A percentile compares a stretch with the other conserved stretches of the same genome.
Evolutionary conservation across 2,797 vertebrate species (phyloP).

Genomic region (Bucorvus abyssinicus): DNA sequence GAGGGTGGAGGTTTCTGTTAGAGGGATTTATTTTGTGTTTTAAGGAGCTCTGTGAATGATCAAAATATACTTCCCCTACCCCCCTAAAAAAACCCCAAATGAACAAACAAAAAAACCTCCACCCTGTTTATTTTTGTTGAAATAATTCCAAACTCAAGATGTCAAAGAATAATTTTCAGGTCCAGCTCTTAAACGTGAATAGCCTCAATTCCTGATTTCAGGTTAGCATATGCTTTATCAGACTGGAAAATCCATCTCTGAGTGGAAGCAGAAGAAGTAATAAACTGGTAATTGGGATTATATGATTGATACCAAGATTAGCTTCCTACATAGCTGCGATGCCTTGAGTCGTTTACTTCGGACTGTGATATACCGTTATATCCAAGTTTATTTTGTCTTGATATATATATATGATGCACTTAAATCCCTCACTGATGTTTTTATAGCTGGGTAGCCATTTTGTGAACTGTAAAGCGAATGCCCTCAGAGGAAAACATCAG

Average conservation of each 20-base stretch:
- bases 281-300: slow-evolving; percentile 7
- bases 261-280: not conserved
- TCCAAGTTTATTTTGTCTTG: slow-evolving; percentile 1
- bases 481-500: not conserved
- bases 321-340: not conserved
- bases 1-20: not conserved
- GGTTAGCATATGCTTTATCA: not conserved
- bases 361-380: not conserved
- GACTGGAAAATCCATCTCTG: not conserved
- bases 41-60: not conserved
- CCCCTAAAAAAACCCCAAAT: not conserved
- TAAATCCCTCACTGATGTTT: not conserved
- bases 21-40: not conserved
- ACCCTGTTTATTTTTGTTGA: not conserved
- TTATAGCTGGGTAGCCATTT: slow-evolving; percentile 18
- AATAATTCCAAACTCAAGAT: not conserved
- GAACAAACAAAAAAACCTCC: not conserved
- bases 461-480: not conserved
- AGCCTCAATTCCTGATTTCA: not conserved
- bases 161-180: not conserved
- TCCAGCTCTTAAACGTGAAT: not conserved
- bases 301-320: not conserved
- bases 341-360: not conserved
- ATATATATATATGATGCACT: not conserved
- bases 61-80: not conserved